A percentile compares a stretch with the other conserved stretches of the same genome.
These are phyloP conservation scores for Phocoena phocoena DNA, from an alignment of 2,113 vertebrate genomes.

Conservation along the genomic window DNA sequence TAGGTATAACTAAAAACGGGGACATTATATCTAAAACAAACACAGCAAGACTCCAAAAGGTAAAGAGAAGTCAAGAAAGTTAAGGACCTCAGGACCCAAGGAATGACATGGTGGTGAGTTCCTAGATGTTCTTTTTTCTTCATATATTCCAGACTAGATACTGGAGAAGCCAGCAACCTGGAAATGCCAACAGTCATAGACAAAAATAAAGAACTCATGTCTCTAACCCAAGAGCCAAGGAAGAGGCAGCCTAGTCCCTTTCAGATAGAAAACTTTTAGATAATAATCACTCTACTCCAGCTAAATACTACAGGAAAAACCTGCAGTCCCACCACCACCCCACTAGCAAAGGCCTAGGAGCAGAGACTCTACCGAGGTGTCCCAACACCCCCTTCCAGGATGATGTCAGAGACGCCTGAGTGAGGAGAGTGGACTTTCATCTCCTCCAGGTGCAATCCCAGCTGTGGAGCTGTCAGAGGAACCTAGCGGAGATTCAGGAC, in stretches of 20 bases:
- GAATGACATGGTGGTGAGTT: neutral
- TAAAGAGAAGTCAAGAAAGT: neutral
- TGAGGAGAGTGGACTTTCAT: neutral
- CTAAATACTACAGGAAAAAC: neutral
- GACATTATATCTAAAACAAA: neutral
- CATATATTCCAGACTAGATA: neutral
- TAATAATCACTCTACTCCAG: neutral
- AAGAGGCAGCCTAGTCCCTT: neutral
- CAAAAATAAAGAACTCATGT: neutral
- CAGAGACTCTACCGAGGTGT: neutral
- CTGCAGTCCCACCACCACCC: neutral
- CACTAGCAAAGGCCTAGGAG: neutral
- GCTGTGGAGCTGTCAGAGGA: neutral
- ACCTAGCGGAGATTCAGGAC: neutral
- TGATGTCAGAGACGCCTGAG: neutral
- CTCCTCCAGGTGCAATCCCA: neutral
- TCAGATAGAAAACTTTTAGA: neutral
- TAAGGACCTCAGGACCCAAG: neutral
- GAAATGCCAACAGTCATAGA: neutral
- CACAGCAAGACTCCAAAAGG: neutral
- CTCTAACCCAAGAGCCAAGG: neutral
- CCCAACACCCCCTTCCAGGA: neutral
- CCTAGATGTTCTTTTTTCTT: neutral
- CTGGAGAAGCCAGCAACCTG: neutral
- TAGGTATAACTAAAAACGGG: neutral